Evolutionary conservation across 2,113 vertebrate genomes (phyloP).

Genomic region (Halichoerus grypus): DNA sequence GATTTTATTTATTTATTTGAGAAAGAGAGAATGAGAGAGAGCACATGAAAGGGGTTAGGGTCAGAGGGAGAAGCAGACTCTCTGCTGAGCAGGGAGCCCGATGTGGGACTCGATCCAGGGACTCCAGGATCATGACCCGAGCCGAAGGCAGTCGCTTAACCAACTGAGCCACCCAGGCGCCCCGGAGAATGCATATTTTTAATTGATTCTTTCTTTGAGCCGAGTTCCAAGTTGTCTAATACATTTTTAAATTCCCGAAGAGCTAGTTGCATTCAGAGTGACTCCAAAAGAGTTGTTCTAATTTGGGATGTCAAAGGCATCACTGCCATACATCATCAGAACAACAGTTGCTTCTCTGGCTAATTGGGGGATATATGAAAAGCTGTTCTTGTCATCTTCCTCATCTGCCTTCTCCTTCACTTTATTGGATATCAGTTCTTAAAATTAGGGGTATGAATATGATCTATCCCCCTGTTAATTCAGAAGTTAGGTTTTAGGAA

Average conservation of each 20-base stretch:
- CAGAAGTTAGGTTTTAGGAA: conserved; percentile 31
- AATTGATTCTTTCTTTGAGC: conserved; percentile 71
- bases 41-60: no score
- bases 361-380: neutral
- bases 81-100: no score
- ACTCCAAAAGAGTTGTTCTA: conserved; percentile 58
- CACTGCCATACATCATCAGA: neutral
- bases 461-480: conserved; percentile 54
- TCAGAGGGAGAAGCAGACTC: no score
- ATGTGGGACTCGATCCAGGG: no score
- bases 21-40: no score
- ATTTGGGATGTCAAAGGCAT: conserved; percentile 48
- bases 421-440: conserved; percentile 43
- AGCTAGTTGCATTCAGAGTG: conserved; percentile 53
- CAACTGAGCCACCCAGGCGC: no score
- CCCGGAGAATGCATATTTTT: conserved; percentile 72
- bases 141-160: no score
- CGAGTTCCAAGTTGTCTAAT: conserved; percentile 60
- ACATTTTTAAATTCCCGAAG: conserved; percentile 74
- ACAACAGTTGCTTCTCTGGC: neutral
- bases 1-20: no score
- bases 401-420: conserved; percentile 3
- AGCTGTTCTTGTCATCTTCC: neutral
- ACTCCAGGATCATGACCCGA: no score
- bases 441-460: conserved; percentile 14